phyloP scores from a whole-genome alignment of 2,888 invertebrate species.

The Pemphredon lugubris region DNA sequence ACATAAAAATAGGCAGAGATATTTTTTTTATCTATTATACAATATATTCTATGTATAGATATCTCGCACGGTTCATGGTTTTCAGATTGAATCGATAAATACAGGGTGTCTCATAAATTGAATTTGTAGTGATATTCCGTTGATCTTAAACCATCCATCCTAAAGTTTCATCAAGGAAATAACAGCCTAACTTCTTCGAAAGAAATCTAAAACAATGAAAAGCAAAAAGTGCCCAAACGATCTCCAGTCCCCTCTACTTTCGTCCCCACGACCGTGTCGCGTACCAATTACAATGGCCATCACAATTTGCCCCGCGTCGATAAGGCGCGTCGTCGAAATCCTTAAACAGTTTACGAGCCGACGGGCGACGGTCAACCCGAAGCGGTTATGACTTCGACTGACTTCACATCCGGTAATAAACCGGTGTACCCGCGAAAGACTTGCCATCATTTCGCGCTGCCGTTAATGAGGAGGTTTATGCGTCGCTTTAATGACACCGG shows the following conservation, averaged over 20 bases:
- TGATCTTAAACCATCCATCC: too few relatives aligned
- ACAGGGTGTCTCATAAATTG: too few relatives aligned
- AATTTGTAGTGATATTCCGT: too few relatives aligned
- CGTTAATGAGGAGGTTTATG: slow-evolving; percentile 55
- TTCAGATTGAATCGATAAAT: too few relatives aligned
- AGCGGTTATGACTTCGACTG: slow-evolving; percentile 18
- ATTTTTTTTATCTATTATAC: too few relatives aligned
- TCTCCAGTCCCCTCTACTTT: not conserved
- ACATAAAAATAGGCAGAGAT: too few relatives aligned
- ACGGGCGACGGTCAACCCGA: too few relatives aligned
- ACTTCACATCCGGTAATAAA: slow-evolving; percentile 54
- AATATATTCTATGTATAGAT: too few relatives aligned
- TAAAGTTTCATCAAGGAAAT: too few relatives aligned
- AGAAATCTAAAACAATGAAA: too few relatives aligned
- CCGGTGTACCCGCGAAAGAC: slow-evolving; percentile 8
- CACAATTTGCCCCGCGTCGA: not conserved
- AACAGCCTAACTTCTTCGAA: too few relatives aligned
- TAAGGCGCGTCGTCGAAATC: slow-evolving; percentile 32
- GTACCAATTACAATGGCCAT: slow-evolving; percentile 14
- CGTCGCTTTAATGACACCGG: slow-evolving; percentile 46
- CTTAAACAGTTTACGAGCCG: slow-evolving; percentile 44
- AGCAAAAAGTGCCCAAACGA: not conserved
- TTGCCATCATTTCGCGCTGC: slow-evolving; percentile 10
- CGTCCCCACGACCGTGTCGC: not conserved
- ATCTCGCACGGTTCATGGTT: too few relatives aligned